These are phyloP conservation scores for Diplolepis rosae DNA, from an alignment of 2,888 invertebrate genomes.

Conservation along the genomic window DNA sequence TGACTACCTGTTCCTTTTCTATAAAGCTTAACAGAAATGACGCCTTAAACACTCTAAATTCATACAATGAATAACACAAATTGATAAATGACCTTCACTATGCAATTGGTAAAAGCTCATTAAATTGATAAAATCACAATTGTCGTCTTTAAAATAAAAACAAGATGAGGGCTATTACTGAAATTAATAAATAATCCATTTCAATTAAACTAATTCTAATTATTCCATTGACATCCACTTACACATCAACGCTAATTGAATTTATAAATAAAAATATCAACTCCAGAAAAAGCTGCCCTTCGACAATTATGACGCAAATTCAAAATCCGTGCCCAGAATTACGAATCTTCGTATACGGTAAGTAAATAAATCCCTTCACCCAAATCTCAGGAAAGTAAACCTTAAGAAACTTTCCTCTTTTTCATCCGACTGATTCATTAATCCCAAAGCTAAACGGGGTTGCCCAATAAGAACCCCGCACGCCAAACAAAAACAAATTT, in stretches of 20 bases:
- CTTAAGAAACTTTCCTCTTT: not conserved
- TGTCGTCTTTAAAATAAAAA: no score
- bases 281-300: no score
- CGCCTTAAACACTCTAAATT: not conserved
- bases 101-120: no score
- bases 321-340: slow-evolving; percentile 9
- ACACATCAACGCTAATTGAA: no score
- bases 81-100: no score
- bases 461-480: not conserved
- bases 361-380: slow-evolving; percentile 14
- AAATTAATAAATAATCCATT: no score
- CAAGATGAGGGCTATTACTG: no score
- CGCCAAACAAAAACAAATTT: slow-evolving; percentile 9
- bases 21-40: not conserved
- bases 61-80: not conserved
- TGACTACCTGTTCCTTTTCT: not conserved
- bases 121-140: no score
- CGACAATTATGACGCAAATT: no score
- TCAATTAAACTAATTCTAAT: no score
- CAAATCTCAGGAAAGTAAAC: not conserved
- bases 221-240: no score
- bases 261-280: no score
- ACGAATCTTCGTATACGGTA: not conserved
- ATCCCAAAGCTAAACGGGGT: not conserved
- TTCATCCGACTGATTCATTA: not conserved